Evolutionary conservation across 2,888 invertebrate genomes (phyloP).

Genomic region (Dryobotodes eremita): DNA sequence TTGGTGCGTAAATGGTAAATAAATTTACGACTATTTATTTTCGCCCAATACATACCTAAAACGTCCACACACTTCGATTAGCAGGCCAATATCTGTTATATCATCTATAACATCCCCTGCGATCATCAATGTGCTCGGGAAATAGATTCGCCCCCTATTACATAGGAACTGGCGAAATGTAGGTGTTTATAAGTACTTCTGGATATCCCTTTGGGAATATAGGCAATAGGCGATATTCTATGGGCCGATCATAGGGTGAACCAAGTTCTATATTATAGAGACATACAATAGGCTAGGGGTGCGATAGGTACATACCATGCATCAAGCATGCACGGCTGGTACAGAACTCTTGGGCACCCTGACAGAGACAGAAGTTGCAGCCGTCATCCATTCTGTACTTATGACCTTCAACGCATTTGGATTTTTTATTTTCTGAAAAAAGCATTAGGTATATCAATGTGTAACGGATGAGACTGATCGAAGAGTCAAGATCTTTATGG

Average conservation of each 20-base stretch:
- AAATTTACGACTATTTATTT: background rate
- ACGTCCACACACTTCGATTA: background rate
- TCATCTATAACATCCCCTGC: no score
- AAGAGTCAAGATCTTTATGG: background rate
- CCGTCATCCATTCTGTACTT: background rate
- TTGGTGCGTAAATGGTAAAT: no score
- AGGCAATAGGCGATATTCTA: background rate
- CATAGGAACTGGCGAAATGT: background rate
- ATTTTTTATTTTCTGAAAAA: background rate
- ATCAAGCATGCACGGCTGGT: constrained; percentile 24
- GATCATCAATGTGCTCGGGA: background rate
- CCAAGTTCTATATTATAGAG: no score
- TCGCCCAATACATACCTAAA: background rate
- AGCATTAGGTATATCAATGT: no score
- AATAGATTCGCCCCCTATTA: background rate
- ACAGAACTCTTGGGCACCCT: constrained; percentile 17
- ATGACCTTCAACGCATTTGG: constrained; percentile 1
- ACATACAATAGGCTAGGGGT: no score
- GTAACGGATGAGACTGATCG: background rate
- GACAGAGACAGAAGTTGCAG: constrained; percentile 42
- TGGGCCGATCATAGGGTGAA: background rate
- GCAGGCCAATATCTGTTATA: background rate
- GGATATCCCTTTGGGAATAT: background rate
- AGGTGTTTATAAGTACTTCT: background rate
- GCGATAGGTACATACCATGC: background rate